phyloP scores from a whole-genome alignment of 2,888 invertebrate genomes.

The Stegana nigrithorax region DNA sequence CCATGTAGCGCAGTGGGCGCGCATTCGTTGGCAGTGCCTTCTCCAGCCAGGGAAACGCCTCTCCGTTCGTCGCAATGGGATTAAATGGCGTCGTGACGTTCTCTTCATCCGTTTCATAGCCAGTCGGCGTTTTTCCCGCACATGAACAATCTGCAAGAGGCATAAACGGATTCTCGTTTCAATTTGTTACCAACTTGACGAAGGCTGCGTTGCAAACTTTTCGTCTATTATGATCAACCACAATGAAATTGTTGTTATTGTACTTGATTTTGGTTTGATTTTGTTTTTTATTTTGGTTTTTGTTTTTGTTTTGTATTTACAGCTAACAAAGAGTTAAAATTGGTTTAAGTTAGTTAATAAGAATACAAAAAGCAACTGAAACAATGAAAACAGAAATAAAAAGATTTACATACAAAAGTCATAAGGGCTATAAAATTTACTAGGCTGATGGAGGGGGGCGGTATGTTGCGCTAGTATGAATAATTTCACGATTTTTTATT shows the following conservation, averaged over 20 bases:
- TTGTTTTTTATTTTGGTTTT: constrained; percentile 27
- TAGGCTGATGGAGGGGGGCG: neutral
- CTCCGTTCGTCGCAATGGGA: constrained; percentile 79
- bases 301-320: constrained; percentile 42
- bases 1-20: constrained; percentile 85
- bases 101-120: constrained; percentile 74
- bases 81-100: constrained; percentile 74
- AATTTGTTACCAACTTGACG: neutral
- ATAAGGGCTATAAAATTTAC: too few relatives aligned
- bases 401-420: neutral
- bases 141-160: constrained; percentile 75
- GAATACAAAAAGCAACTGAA: neutral
- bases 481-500: too few relatives aligned
- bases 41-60: constrained; percentile 82
- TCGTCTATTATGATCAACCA: too few relatives aligned
- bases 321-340: constrained; percentile 45
- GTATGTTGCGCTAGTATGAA: too few relatives aligned
- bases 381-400: neutral
- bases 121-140: constrained; percentile 75
- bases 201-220: too few relatives aligned
- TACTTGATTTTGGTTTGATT: neutral
- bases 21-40: constrained; percentile 82
- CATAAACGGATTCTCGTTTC: constrained; percentile 26
- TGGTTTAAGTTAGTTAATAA: constrained; percentile 1
- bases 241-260: too few relatives aligned